Conservation (phyloP, 1,140 invertebrate species). For the Drosophila orena region DNA sequence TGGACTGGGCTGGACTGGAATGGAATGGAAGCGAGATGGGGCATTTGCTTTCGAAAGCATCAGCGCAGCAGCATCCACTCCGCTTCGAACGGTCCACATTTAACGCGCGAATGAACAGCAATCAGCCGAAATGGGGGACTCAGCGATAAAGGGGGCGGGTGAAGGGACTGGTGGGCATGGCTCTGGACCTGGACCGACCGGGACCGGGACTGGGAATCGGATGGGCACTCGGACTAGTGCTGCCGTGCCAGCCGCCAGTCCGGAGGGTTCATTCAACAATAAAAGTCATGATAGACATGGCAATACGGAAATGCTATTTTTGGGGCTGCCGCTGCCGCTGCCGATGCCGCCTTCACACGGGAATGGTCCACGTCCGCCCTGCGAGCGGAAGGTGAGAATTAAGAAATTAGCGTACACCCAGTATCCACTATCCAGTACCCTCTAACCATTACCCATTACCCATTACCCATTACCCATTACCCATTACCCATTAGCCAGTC, state of each 20-base stretch:
- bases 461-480: conserved; percentile 3
- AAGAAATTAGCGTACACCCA: conserved; percentile 76
- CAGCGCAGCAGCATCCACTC: conserved; percentile 24
- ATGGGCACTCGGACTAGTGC: conserved; percentile 31
- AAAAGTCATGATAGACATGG: conserved; percentile 78
- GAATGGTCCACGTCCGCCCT: conserved; percentile 59
- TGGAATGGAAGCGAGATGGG: conserved; percentile 2
- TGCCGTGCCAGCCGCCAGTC: conserved; percentile 3
- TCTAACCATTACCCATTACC: conserved; percentile 3
- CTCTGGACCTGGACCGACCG: conserved; percentile 26
- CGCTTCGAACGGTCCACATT: conserved; percentile 46
- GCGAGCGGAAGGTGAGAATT: conserved; percentile 84
- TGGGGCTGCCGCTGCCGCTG: conserved; percentile 29
- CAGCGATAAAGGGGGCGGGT: conserved; percentile 1
- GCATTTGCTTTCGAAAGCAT: conserved; percentile 60
- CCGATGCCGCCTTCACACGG: conserved; percentile 58
- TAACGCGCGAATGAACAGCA: conserved; percentile 78
- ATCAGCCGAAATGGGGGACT: conserved; percentile 49
- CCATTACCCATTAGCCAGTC: conserved; percentile 16
- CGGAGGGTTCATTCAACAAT: conserved; percentile 64
- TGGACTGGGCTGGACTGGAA: neutral
- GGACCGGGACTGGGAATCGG: no score
- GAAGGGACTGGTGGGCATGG: conserved; percentile 35
- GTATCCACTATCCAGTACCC: conserved; percentile 17
- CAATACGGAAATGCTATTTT: conserved; percentile 80